These are phyloP conservation scores for Diplodus puntazzo DNA, from an alignment of 2,797 vertebrate species.

Conservation along the genomic window DNA sequence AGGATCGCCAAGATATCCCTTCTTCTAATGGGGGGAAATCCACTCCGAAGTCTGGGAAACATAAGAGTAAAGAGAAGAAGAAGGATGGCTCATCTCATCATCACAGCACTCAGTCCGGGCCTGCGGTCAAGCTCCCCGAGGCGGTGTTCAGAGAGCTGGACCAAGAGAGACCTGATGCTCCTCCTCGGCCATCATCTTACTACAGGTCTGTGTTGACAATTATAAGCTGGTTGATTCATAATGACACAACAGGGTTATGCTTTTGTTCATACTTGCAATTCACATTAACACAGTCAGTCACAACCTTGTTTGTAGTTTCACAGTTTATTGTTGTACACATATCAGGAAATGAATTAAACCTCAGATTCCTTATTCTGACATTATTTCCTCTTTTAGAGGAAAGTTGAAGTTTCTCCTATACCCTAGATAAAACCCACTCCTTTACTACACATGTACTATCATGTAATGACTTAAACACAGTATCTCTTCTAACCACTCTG, in stretches of 20 bases:
- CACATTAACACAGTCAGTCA: background rate
- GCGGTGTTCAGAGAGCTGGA: constrained; percentile 97
- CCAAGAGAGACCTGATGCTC: constrained; percentile 94
- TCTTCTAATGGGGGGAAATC: constrained; percentile 86
- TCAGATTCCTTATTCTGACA: background rate
- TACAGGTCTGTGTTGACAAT: constrained; percentile 90
- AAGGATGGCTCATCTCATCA: constrained; percentile 95
- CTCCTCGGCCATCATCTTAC: constrained; percentile 93
- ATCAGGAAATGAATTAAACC: background rate
- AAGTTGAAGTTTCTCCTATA: background rate
- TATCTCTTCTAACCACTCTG: constrained; percentile 1
- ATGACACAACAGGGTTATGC: background rate
- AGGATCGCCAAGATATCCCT: constrained; percentile 92
- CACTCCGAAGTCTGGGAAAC: constrained; percentile 95
- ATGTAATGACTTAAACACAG: background rate
- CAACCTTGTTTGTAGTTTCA: background rate
- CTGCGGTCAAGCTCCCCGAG: constrained; percentile 95
- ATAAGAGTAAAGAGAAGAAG: constrained; percentile 99
- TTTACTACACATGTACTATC: background rate
- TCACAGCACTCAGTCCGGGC: constrained; percentile 90
- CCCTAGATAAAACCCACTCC: background rate
- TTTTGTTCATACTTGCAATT: constrained; percentile 9
- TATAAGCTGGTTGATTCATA: background rate
- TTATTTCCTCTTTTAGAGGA: constrained; percentile 18
- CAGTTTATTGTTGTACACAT: background rate